Percentiles rank a stretch among this genome's conserved stretches.
Conservation (phyloP, 1,140 invertebrate species). For the Amphibalanus amphitrite region DNA sequence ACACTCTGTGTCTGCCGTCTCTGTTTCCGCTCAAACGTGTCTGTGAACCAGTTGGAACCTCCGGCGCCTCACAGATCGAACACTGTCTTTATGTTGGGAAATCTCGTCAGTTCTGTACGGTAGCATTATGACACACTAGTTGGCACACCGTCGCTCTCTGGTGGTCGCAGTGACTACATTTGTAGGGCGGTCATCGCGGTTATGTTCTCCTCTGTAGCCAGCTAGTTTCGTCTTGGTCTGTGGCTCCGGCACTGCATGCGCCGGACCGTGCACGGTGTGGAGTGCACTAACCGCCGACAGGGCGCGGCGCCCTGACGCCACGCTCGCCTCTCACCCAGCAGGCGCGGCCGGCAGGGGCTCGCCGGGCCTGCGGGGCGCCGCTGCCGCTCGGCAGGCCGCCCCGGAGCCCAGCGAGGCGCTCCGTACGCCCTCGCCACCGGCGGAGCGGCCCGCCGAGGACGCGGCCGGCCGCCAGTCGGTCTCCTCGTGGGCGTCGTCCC, state of each 20-base stretch:
- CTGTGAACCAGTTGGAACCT: not conserved
- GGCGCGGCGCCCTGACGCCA: not conserved
- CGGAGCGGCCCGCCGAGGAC: not conserved
- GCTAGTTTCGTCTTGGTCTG: too few relatives aligned
- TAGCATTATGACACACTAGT: too few relatives aligned
- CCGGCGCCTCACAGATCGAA: too few relatives aligned
- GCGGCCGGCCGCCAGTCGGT: not conserved
- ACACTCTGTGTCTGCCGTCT: too few relatives aligned
- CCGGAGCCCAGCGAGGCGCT: too few relatives aligned
- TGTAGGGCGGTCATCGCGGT: too few relatives aligned
- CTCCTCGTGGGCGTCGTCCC: not conserved
- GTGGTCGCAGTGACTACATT: too few relatives aligned
- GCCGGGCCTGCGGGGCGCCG: conserved; percentile 14
- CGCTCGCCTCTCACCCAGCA: not conserved
- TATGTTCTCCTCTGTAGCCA: too few relatives aligned
- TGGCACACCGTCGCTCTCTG: too few relatives aligned
- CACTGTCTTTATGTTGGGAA: not conserved
- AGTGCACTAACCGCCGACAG: not conserved
- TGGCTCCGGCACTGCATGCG: too few relatives aligned
- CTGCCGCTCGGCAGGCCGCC: conserved; percentile 11
- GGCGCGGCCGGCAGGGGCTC: conserved; percentile 6
- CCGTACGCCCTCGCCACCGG: not conserved
- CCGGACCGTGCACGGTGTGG: not conserved
- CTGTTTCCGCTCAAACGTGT: too few relatives aligned
- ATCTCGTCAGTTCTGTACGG: not conserved